These are phyloP conservation scores for Tauraco erythrolophus DNA, from an alignment of 2,113 vertebrate species.

Conservation along the genomic window DNA sequence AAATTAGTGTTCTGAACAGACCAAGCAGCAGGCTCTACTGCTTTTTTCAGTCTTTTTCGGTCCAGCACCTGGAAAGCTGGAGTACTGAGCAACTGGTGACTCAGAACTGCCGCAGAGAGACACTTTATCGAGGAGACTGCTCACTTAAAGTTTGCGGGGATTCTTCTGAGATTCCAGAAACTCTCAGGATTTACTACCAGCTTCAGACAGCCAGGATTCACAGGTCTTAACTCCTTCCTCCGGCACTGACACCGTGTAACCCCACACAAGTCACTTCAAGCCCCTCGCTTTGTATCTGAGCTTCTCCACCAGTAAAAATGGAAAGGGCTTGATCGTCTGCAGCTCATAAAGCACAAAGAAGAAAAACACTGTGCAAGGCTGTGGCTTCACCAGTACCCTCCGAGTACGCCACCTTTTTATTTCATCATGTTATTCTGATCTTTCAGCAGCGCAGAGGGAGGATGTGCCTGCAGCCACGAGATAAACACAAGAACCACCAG, in stretches of 20 bases:
- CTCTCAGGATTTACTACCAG: neutral
- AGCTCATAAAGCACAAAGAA: neutral
- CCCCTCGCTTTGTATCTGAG: neutral
- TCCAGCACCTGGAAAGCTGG: neutral
- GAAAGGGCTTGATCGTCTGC: neutral
- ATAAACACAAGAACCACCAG: neutral
- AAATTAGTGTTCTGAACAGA: neutral
- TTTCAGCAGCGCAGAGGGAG: neutral
- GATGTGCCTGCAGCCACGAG: rapidly evolving
- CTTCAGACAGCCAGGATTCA: neutral
- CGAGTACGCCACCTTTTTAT: rapidly evolving
- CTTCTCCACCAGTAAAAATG: neutral
- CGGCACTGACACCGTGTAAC: rapidly evolving
- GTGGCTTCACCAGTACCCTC: neutral
- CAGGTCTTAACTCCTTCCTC: neutral
- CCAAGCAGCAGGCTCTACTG: neutral
- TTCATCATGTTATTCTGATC: neutral
- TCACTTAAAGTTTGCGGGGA: neutral
- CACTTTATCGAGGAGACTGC: neutral
- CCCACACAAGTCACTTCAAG: neutral
- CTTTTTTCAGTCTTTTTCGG: neutral
- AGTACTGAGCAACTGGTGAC: neutral
- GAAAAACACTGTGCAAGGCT: neutral
- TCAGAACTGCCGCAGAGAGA: neutral
- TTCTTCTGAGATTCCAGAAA: neutral